Conservation (phyloP, 2,888 invertebrate genomes). For the Heterodera filipjevi region DNA sequence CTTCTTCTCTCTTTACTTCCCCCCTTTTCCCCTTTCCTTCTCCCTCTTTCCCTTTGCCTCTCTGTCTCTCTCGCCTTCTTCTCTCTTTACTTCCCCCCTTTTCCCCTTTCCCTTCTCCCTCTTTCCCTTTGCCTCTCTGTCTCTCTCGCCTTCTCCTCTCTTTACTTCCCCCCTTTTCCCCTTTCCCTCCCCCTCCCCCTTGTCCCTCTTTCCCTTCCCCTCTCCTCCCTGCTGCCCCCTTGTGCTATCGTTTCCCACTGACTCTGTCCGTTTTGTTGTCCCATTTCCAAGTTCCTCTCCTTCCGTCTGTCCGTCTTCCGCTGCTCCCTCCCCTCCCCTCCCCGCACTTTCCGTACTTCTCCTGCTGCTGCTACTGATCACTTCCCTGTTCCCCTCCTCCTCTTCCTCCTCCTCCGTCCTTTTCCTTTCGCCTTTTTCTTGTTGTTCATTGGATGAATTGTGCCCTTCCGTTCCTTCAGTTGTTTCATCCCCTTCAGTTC, state of each 20-base stretch:
- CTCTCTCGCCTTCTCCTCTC: neutral
- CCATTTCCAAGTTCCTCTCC: neutral
- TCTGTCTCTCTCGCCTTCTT: too few relatives aligned
- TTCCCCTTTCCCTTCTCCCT: too few relatives aligned
- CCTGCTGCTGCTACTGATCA: constrained; percentile 22
- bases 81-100: too few relatives aligned
- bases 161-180: neutral
- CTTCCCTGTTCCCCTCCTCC: constrained; percentile 13
- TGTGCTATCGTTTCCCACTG: neutral
- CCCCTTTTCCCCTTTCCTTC: too few relatives aligned
- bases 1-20: neutral
- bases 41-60: too few relatives aligned
- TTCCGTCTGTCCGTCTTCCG: neutral
- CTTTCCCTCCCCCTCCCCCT: neutral
- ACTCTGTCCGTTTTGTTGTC: neutral
- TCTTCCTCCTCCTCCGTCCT: constrained; percentile 16
- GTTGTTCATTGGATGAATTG: constrained; percentile 26
- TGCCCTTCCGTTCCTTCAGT: constrained; percentile 14
- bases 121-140: too few relatives aligned
- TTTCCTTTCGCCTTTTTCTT: constrained; percentile 18
- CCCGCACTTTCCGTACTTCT: constrained; percentile 13
- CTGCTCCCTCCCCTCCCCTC: neutral
- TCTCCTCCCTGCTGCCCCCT: neutral
- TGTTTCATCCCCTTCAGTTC: neutral
- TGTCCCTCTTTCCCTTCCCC: neutral